Percentiles rank a stretch among this genome's conserved stretches.
These are phyloP conservation scores for Thaleichthys pacificus DNA, from an alignment of 2,797 vertebrate species.

Conservation along the genomic window DNA sequence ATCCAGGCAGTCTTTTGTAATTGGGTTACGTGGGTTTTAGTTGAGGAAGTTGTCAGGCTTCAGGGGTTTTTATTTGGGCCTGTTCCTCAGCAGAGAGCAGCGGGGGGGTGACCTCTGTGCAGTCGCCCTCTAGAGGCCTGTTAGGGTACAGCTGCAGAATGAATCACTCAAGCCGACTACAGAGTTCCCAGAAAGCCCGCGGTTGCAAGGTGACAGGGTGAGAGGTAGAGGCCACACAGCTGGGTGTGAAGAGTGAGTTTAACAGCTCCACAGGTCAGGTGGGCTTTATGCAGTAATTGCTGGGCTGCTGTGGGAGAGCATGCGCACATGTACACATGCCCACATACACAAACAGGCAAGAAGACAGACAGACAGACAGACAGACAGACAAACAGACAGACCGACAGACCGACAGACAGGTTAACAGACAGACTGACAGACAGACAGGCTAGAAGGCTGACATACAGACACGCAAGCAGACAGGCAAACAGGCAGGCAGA, in stretches of 20 bases:
- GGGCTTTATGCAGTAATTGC: conserved; percentile 26
- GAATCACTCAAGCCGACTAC: conserved; percentile 64
- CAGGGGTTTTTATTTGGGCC: conserved; percentile 69
- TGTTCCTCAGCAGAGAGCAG: conserved; percentile 60
- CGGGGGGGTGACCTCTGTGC: conserved; percentile 41
- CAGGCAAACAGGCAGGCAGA: neutral
- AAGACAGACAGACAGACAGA: neutral
- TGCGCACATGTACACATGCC: neutral
- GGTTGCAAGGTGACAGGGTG: conserved; percentile 62
- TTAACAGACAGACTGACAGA: neutral
- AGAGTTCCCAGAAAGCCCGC: conserved; percentile 59
- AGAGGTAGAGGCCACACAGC: conserved; percentile 60
- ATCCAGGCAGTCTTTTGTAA: conserved; percentile 59
- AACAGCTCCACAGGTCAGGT: conserved; percentile 47
- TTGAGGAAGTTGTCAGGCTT: conserved; percentile 75
- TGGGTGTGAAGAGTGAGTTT: conserved; percentile 53
- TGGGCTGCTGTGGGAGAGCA: conserved; percentile 35
- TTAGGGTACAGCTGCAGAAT: conserved; percentile 72
- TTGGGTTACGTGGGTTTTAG: conserved; percentile 68
- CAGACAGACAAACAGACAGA: neutral
- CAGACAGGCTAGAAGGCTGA: neutral
- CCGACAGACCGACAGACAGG: neutral
- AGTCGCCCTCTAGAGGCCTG: conserved; percentile 68
- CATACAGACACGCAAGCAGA: neutral
- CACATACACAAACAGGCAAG: neutral